Base-by-base conservation (phyloP, 2,888 invertebrate genomes). In the Eupithecia pulchellata region DNA sequence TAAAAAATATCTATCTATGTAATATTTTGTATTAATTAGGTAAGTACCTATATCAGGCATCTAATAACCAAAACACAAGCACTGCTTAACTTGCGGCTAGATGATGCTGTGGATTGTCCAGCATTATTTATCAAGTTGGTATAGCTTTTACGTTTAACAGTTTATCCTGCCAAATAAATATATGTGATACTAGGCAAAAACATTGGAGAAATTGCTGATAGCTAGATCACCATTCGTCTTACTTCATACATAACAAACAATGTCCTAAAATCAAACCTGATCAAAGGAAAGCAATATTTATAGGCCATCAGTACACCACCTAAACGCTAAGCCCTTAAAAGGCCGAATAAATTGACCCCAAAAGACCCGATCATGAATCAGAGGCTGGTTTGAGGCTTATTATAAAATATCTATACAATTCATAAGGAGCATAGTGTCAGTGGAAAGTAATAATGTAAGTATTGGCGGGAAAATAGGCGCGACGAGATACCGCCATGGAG, bases 361-460 rank as follows among this genome's bases (percentile, higher is more conserved):
- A 79, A 77, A 70, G 71, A 69, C 68, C 69, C 36, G 66, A 65
- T 67, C 75, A 75, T 77, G 77, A 79, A 72, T 77, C 77, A 75
- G 68, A 60, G 64, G 58, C n/a, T 30, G 30, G 58, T n/a, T 30
- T 30, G n/a, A 60, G 42, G 67, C 73, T 69, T 74, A 77, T 74
- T 75, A 73, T 69, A 74, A 52, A 64, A 68, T 72, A 75, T 68
- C 68, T 81, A 76, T 70, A 79, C 78, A 74, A 74, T 78, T 79
- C 77, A 78, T 79, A 81, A 79, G 79, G 80, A 82, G 75, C 68
- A 80, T 80, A 81, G 84, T 85, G 85, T 81, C 83, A 80, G 79
- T 85, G 80, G 87, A 87, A 87, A 87, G 87, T 74, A 72, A 63
- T 39, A 63, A 68, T 64, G 71, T 72, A 68, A 69, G 55, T 69